Conservation (phyloP, 2,888 invertebrate species). For the Rhamnusium bicolor region DNA sequence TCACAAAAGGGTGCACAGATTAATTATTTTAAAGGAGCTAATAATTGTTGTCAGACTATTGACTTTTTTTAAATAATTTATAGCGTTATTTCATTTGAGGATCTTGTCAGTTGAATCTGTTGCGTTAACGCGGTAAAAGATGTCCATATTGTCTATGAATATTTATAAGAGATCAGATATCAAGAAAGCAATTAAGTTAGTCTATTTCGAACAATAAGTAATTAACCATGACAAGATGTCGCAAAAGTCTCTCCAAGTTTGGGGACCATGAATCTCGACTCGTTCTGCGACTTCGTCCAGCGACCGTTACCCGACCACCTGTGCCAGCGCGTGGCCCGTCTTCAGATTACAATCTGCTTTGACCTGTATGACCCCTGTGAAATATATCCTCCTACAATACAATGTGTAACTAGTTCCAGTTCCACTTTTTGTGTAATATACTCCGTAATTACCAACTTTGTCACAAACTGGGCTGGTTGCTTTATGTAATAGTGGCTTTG, state of each 20-base stretch:
- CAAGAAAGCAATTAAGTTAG: slow-evolving; percentile 57
- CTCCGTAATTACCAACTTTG: slow-evolving; percentile 31
- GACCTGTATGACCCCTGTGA: slow-evolving; percentile 66
- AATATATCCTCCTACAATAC: slow-evolving; percentile 66
- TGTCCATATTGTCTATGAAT: slow-evolving; percentile 57
- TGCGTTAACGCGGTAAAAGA: neutral
- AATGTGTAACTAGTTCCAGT: slow-evolving; percentile 62
- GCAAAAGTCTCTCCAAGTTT: slow-evolving; percentile 59
- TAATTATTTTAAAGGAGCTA: too few species aligned
- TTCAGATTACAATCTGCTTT: slow-evolving; percentile 67
- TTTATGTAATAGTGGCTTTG: slow-evolving; percentile 25
- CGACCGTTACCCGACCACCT: slow-evolving; percentile 64
- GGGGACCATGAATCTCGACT: slow-evolving; percentile 49
- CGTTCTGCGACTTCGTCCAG: slow-evolving; percentile 50
- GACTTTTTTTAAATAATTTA: too few species aligned
- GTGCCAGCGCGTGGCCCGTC: slow-evolving; percentile 68
- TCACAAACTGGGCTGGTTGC: neutral
- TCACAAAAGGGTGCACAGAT: too few species aligned
- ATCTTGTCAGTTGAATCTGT: neutral
- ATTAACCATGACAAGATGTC: slow-evolving; percentile 69
- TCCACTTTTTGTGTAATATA: slow-evolving; percentile 33
- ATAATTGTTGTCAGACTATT: too few species aligned
- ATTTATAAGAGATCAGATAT: slow-evolving; percentile 61
- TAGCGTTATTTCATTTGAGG: neutral
- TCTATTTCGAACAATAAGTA: slow-evolving; percentile 67